phyloP scores from a whole-genome alignment of 2,888 invertebrate species.

The Linnaemya tessellans region DNA sequence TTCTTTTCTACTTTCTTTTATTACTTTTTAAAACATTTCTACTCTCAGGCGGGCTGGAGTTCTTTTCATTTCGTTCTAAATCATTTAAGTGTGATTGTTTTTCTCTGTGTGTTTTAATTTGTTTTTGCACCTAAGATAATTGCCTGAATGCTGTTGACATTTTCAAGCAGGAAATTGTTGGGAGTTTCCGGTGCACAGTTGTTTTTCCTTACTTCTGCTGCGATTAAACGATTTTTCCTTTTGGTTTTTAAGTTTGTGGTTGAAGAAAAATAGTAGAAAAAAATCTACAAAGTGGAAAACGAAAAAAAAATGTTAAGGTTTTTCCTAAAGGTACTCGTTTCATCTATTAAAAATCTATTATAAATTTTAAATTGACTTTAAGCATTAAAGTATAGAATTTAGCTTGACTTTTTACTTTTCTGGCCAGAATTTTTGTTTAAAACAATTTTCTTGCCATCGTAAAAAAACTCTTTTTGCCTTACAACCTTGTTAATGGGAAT shows the following conservation, averaged over 20 bases:
- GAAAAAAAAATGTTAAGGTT: slow-evolving; percentile 66
- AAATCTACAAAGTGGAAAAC: slow-evolving; percentile 26
- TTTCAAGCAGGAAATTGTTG: slow-evolving; percentile 75
- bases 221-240: slow-evolving; percentile 28
- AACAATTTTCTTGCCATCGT: slow-evolving; percentile 58
- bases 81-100: slow-evolving; percentile 44
- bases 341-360: background rate
- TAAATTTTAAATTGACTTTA: slow-evolving; percentile 25
- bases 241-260: slow-evolving; percentile 58
- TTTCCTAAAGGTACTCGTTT: slow-evolving; percentile 65
- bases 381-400: slow-evolving; percentile 15
- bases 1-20: slow-evolving; percentile 53
- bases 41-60: slow-evolving; percentile 65
- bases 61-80: slow-evolving; percentile 74
- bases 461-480: slow-evolving; percentile 72
- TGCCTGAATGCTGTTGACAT: slow-evolving; percentile 82
- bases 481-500: slow-evolving; percentile 80
- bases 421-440: slow-evolving; percentile 39
- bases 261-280: slow-evolving; percentile 6
- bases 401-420: slow-evolving; percentile 48
- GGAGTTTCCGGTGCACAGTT: slow-evolving; percentile 66
- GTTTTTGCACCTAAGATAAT: slow-evolving; percentile 83
- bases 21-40: slow-evolving; percentile 56
- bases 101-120: slow-evolving; percentile 73
- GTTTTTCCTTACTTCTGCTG: slow-evolving; percentile 33